Base-by-base conservation (phyloP, 1,140 invertebrate species). In the Glossosoma conforme region DNA sequence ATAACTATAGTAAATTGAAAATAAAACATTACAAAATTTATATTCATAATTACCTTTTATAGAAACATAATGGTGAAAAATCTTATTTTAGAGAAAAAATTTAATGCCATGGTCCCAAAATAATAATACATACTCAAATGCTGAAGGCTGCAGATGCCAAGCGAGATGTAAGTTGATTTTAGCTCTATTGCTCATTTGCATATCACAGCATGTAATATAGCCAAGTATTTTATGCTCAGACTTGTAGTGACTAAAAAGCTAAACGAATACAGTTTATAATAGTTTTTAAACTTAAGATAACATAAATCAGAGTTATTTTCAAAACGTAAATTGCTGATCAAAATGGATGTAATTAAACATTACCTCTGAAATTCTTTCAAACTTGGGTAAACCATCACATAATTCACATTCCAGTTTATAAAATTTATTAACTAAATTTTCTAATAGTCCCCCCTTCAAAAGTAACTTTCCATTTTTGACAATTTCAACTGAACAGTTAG, bases 61-160 rank as follows among this genome's bases (percentile, higher is more conserved):
- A n/a, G n/a, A n/a, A n/a, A n/a, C n/a, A n/a, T n/a, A n/a, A n/a
- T n/a, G n/a, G n/a, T n/a, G n/a, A n/a, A n/a, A n/a, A n/a, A n/a
- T n/a, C n/a, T n/a, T n/a, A n/a, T n/a, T n/a, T n/a, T n/a, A n/a
- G n/a, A n/a, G 24, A 28, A 8, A n/a, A 28, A 28, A 28, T 8
- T 28, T 28, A n/a, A n/a, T n/a, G 6, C 6, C 24, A 28, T 28
- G 24, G n/a, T 8, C 6, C n/a, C 24, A 28, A 28, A 8, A 8
- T 28, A 8, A 45, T 32, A 45, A 15, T 9, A 45, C 32, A 3
- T 19, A 52, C 49, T 52, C 41, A 38, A 52, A 52, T 15, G 49
- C 49, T 11, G 49, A 44, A 40, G 49, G 49, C 36, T 52, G 49
- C n/a, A 52, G 14, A 28, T 52, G 49, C n/a, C 42, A 32, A 25